phyloP scores from a whole-genome alignment of 2,113 vertebrate species.

The Chlamydotis undulata region DNA sequence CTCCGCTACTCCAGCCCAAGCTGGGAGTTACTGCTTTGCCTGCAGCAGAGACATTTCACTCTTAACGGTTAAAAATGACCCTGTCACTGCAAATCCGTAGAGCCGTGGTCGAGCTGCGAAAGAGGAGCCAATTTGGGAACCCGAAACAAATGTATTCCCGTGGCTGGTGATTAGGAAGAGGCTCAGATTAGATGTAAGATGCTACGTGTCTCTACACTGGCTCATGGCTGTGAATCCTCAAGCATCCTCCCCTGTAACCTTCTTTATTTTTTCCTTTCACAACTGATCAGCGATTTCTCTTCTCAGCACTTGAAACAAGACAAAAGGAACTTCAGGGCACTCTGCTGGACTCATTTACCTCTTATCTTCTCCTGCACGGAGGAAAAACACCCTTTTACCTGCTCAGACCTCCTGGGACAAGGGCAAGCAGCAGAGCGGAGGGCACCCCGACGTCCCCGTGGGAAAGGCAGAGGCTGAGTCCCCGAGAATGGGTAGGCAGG shows the following conservation, averaged over 20 bases:
- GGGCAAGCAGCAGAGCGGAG: not conserved
- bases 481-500: not conserved
- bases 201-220: rapidly evolving
- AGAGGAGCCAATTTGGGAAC: not conserved
- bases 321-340: not conserved
- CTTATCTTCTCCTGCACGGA: not conserved
- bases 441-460: rapidly evolving
- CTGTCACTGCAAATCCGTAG: not conserved
- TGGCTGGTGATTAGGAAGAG: not conserved
- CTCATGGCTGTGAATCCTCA: not conserved
- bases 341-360: not conserved
- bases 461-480: rapidly evolving
- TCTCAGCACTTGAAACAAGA: not conserved
- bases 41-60: not conserved
- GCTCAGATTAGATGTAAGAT: not conserved
- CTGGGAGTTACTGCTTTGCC: not conserved
- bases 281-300: not conserved
- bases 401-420: not conserved
- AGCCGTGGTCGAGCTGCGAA: not conserved
- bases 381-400: not conserved
- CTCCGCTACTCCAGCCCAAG: not conserved
- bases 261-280: not conserved
- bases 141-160: not conserved
- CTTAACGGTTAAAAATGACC: not conserved
- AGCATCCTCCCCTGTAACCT: not conserved